phyloP scores from a whole-genome alignment of 2,888 invertebrate genomes.

The Eristalis pertinax region DNA sequence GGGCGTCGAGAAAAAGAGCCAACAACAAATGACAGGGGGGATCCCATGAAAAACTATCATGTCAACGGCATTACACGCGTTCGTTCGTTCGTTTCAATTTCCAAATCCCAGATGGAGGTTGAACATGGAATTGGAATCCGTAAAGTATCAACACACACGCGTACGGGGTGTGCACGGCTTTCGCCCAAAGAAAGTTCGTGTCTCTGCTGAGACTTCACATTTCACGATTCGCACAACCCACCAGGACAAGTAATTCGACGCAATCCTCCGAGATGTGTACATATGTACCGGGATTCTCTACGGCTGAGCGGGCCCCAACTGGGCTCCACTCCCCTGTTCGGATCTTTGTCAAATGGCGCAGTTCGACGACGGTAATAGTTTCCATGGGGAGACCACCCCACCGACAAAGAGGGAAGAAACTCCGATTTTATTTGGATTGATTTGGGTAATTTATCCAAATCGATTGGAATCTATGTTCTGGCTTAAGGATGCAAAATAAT shows the following conservation, averaged over 20 bases:
- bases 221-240: neutral
- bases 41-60: conserved; percentile 60
- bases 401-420: conserved; percentile 11
- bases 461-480: conserved; percentile 64
- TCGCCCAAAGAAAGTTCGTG: conserved; percentile 25
- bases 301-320: neutral
- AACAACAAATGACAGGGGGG: conserved; percentile 48
- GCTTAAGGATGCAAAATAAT: conserved; percentile 67
- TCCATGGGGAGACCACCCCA: neutral
- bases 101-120: conserved; percentile 58
- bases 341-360: conserved; percentile 44
- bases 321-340: neutral
- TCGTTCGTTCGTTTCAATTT: conserved; percentile 42
- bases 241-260: conserved; percentile 46
- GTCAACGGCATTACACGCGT: conserved; percentile 67
- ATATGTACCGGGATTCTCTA: conserved; percentile 17
- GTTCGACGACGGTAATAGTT: conserved; percentile 33
- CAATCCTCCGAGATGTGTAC: conserved; percentile 17
- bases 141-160: conserved; percentile 28
- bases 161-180: conserved; percentile 9
- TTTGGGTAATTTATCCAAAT: conserved; percentile 68
- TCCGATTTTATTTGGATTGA: conserved; percentile 66
- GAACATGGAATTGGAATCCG: conserved; percentile 58
- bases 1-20: neutral
- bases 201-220: conserved; percentile 13